phyloP scores from a whole-genome alignment of 2,888 invertebrate species.

The Caenorhabditis uteleia region DNA sequence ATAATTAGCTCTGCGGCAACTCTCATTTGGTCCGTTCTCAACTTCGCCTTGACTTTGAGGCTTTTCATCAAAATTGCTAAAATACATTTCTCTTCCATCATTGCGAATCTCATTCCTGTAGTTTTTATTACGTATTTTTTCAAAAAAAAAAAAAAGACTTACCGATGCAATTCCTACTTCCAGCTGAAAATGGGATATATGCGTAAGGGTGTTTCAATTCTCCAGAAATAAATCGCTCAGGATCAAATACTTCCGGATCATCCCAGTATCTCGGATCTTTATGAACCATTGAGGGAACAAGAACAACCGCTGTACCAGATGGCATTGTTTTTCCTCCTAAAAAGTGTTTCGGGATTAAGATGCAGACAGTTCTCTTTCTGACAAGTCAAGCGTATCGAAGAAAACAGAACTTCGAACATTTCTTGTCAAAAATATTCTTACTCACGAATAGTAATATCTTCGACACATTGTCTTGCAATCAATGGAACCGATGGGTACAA shows the following conservation, averaged over 20 bases:
- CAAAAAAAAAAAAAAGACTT: slow-evolving; percentile 12
- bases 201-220: slow-evolving; percentile 71
- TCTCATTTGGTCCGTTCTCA: slow-evolving; percentile 66
- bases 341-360: no score
- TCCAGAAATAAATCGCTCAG: slow-evolving; percentile 71
- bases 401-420: no score
- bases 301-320: slow-evolving; percentile 69
- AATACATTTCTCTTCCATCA: slow-evolving; percentile 69
- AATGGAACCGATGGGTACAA: slow-evolving; percentile 68
- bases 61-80: slow-evolving; percentile 59
- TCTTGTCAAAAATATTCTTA: background rate
- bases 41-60: slow-evolving; percentile 59
- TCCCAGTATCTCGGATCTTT: slow-evolving; percentile 60
- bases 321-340: slow-evolving; percentile 58
- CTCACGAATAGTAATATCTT: slow-evolving; percentile 64
- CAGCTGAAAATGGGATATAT: slow-evolving; percentile 73
- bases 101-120: slow-evolving; percentile 68
- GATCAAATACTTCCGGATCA: slow-evolving; percentile 69
- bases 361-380: slow-evolving; percentile 8
- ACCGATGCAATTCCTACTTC: slow-evolving; percentile 73
- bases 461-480: slow-evolving; percentile 65
- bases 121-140: no score
- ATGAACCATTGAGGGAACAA: slow-evolving; percentile 70
- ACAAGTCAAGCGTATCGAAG: no score
- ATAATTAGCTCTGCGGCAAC: slow-evolving; percentile 68